phyloP scores from a whole-genome alignment of 1,140 invertebrate species.

The Orchesella cincta region DNA sequence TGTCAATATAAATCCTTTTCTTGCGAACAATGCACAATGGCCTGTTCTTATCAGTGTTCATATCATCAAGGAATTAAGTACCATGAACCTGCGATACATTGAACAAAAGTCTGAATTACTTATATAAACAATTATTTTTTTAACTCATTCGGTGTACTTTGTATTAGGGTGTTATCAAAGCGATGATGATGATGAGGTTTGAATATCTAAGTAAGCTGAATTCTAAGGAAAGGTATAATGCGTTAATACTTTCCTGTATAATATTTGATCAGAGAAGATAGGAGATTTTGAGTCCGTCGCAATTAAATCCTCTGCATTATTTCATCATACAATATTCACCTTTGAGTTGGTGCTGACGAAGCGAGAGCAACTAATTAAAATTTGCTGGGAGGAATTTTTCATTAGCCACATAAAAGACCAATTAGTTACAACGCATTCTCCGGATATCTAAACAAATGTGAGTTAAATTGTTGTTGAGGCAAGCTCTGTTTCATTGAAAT shows the following conservation, averaged over 20 bases:
- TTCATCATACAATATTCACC: too few species aligned
- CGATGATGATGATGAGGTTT: neutral
- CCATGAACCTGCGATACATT: neutral
- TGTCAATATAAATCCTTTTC: neutral
- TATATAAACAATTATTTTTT: neutral
- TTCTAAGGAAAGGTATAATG: neutral
- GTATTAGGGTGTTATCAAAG: neutral
- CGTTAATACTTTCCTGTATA: too few species aligned
- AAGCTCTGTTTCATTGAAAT: too few species aligned
- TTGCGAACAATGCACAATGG: neutral
- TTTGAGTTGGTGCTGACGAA: too few species aligned
- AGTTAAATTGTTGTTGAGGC: too few species aligned
- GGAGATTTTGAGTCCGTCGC: too few species aligned
- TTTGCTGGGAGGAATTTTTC: too few species aligned
- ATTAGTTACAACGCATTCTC: neutral
- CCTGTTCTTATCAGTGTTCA: neutral
- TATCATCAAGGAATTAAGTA: neutral
- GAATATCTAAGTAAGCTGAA: neutral
- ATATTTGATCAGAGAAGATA: too few species aligned
- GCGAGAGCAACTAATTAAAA: too few species aligned
- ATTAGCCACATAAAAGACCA: neutral
- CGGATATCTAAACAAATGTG: neutral
- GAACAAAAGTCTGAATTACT: neutral
- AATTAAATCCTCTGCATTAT: too few species aligned
- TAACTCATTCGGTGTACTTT: neutral